A percentile compares a stretch with the other conserved stretches of the same genome.
phyloP scores from a whole-genome alignment of 2,888 invertebrate genomes.

The Oxytorus armatus region DNA sequence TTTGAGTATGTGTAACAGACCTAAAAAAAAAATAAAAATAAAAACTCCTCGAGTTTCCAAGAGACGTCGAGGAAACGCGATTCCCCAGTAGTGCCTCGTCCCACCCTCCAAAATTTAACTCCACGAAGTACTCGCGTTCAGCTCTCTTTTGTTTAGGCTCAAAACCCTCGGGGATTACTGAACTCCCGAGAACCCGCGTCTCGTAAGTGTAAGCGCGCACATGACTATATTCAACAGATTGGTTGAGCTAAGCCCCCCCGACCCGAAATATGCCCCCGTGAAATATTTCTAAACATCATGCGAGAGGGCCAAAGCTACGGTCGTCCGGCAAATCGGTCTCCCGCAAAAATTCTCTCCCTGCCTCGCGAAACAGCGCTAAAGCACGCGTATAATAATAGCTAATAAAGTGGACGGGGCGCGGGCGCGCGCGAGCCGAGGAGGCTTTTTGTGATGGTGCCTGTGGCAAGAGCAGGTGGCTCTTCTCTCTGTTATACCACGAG shows the following conservation, averaged over 20 bases:
- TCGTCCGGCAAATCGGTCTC: constrained; percentile 63
- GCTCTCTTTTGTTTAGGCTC: constrained; percentile 81
- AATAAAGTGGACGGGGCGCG: constrained; percentile 82
- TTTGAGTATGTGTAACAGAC: background rate
- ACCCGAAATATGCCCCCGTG: constrained; percentile 75
- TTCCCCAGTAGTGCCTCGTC: constrained; percentile 42
- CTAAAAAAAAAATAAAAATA: constrained; percentile 1
- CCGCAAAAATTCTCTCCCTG: constrained; percentile 40
- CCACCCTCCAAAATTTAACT: constrained; percentile 47
- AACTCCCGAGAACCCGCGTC: constrained; percentile 74
- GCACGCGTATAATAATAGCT: constrained; percentile 83
- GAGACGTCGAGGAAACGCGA: constrained; percentile 33
- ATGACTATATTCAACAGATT: constrained; percentile 27
- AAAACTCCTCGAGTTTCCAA: constrained; percentile 29
- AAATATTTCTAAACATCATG: constrained; percentile 82
- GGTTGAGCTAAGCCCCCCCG: constrained; percentile 71
- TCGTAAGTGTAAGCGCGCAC: constrained; percentile 43
- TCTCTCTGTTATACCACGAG: constrained; percentile 51
- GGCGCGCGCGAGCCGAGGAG: constrained; percentile 75
- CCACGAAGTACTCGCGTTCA: constrained; percentile 56
- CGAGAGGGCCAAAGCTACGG: constrained; percentile 65
- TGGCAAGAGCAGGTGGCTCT: constrained; percentile 80
- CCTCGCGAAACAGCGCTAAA: constrained; percentile 68
- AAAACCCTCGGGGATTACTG: constrained; percentile 78
- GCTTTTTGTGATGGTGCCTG: constrained; percentile 72